A percentile compares a stretch with the other conserved stretches of the same genome.
Evolutionary conservation across 2,113 vertebrate genomes (phyloP).

Genomic region (Echinops telfairi): DNA sequence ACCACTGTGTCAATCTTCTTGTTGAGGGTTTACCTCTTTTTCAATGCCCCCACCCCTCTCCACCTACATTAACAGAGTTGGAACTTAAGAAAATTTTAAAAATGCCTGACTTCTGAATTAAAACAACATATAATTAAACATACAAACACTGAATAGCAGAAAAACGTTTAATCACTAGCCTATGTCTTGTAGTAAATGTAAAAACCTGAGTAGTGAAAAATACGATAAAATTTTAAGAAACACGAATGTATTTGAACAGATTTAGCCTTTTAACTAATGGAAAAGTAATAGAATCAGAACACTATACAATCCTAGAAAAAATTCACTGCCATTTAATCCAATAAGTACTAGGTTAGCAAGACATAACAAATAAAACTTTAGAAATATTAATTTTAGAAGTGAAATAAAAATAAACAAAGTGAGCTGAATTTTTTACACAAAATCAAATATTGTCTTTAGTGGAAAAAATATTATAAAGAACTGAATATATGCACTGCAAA

Average conservation of each 20-base stretch:
- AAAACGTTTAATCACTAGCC: constrained; percentile 12
- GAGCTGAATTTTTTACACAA: constrained; percentile 13
- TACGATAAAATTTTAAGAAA: constrained; percentile 27
- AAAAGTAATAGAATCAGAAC: constrained; percentile 40
- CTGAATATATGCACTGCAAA: constrained; percentile 75
- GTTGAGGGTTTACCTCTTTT: no score
- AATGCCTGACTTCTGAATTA: constrained; percentile 37
- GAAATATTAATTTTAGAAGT: not conserved
- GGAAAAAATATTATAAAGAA: constrained; percentile 48
- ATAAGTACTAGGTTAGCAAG: constrained; percentile 51
- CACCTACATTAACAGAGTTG: constrained; percentile 27
- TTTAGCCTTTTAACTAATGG: constrained; percentile 23
- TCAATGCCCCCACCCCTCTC: no score
- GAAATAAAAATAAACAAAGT: constrained; percentile 50
- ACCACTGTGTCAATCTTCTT: no score
- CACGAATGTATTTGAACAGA: constrained; percentile 53
- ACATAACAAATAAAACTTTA: constrained; percentile 36
- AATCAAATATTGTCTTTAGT: constrained; percentile 22
- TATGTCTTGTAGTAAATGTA: constrained; percentile 39
- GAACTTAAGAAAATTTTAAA: constrained; percentile 42
- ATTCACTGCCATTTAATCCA: constrained; percentile 35
- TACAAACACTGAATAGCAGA: constrained; percentile 6
- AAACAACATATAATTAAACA: constrained; percentile 7
- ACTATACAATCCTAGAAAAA: constrained; percentile 62
- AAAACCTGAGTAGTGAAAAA: constrained; percentile 46